Percentiles rank a stretch among this genome's conserved stretches.
phyloP scores from a whole-genome alignment of 2,113 vertebrate genomes.

The Mustelus asterias region DNA sequence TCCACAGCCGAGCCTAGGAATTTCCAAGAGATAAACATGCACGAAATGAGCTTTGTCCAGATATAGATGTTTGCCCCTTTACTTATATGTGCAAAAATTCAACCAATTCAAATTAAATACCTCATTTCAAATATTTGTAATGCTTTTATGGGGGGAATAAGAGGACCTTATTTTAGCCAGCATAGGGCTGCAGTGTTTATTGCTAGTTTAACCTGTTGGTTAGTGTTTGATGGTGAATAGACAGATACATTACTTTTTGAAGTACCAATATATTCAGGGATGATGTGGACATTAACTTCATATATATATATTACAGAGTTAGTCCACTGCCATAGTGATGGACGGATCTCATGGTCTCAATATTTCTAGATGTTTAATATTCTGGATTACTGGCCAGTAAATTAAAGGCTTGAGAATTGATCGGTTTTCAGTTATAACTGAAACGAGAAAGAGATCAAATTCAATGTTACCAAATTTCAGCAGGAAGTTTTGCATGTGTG shows the following conservation, averaged over 20 bases:
- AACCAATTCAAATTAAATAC: neutral
- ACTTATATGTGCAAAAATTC: neutral
- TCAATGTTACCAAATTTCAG: neutral
- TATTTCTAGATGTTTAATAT: neutral
- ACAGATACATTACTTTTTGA: neutral
- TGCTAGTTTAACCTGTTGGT: neutral
- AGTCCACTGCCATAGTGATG: neutral
- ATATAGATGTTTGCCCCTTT: neutral
- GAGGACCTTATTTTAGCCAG: neutral
- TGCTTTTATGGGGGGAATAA: neutral
- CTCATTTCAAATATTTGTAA: conserved; percentile 2
- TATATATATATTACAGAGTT: neutral
- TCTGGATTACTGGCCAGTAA: neutral
- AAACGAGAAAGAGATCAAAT: neutral
- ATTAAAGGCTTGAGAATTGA: neutral
- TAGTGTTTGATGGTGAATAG: neutral
- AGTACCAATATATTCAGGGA: neutral
- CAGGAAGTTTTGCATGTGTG: neutral
- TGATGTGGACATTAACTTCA: neutral
- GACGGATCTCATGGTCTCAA: neutral
- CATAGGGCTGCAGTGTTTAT: neutral
- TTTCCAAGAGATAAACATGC: neutral
- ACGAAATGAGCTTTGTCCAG: neutral
- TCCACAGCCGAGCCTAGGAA: conserved; percentile 45
- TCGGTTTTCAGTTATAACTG: neutral